These are phyloP conservation scores for Amphiura filiformis DNA, from an alignment of 35 echinoderm and acorn worm species.

Conservation along the genomic window DNA sequence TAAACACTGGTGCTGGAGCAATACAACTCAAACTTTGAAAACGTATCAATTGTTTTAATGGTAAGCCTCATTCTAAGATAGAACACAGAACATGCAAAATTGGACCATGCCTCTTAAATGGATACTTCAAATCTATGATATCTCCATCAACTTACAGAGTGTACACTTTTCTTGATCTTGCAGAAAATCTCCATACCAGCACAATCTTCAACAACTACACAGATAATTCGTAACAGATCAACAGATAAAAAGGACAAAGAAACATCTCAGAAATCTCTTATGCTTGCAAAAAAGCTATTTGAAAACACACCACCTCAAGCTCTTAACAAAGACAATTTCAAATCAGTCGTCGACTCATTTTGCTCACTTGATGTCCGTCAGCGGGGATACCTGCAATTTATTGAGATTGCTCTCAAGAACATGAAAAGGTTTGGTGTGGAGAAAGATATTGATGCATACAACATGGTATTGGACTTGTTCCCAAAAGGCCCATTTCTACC, in stretches of 20 bases:
- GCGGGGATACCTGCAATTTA: conserved; percentile 85
- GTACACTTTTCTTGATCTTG: no score
- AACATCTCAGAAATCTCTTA: conserved; percentile 25
- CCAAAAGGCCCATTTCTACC: conserved; percentile 82
- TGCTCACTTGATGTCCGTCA: conserved; percentile 63
- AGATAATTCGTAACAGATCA: not conserved
- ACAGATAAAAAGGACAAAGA: not conserved
- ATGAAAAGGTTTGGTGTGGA: conserved; percentile 84
- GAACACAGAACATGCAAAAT: no score
- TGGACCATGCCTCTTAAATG: no score
- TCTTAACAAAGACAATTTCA: conserved; percentile 74
- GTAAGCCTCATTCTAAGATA: no score
- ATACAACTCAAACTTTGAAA: no score
- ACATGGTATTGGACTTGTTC: conserved; percentile 74
- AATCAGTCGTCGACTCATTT: conserved; percentile 59
- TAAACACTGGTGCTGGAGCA: no score
- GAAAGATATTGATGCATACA: conserved; percentile 86
- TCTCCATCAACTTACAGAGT: no score
- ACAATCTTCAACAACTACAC: no score
- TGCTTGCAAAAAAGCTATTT: conserved; percentile 59
- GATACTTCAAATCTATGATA: no score
- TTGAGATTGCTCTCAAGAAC: conserved; percentile 69
- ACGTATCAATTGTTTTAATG: no score
- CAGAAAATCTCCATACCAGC: no score
- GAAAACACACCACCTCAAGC: conserved; percentile 53